Conservation (phyloP, 2,888 invertebrate genomes). For the Epirrhoe alternata region DNA sequence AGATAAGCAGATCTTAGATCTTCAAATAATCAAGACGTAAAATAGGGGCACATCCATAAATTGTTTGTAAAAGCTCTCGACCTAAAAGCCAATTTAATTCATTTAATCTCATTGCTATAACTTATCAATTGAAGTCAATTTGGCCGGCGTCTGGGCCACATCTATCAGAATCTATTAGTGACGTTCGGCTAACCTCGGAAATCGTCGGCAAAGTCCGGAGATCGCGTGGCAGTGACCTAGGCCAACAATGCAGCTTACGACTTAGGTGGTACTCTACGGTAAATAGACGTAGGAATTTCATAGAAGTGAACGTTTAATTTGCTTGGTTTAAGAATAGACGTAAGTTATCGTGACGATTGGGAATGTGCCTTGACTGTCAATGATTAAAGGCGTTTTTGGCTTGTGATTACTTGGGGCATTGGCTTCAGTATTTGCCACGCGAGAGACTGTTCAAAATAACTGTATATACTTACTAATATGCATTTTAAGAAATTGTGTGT, state of each 20-base stretch:
- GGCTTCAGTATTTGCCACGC: too few relatives aligned
- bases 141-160: conserved; percentile 20
- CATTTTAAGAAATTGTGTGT: too few relatives aligned
- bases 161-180: conserved; percentile 29
- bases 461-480: too few relatives aligned
- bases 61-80: background rate
- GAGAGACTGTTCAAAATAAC: too few relatives aligned
- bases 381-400: background rate
- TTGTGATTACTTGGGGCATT: background rate
- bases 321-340: background rate
- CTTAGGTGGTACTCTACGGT: conserved; percentile 25
- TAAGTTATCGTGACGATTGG: background rate
- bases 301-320: conserved; percentile 18
- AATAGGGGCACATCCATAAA: background rate
- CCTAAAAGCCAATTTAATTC: background rate
- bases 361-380: background rate
- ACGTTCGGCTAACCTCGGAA: conserved; percentile 57
- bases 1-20: too few relatives aligned
- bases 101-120: conserved; percentile 16
- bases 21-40: too few relatives aligned
- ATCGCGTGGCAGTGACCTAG: conserved; percentile 69
- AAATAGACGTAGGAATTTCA: conserved; percentile 29
- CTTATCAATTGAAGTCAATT: conserved; percentile 34
- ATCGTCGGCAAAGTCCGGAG: conserved; percentile 55
- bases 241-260: conserved; percentile 23